phyloP scores from a whole-genome alignment of 2,888 invertebrate species.

The Idaea aversata region DNA sequence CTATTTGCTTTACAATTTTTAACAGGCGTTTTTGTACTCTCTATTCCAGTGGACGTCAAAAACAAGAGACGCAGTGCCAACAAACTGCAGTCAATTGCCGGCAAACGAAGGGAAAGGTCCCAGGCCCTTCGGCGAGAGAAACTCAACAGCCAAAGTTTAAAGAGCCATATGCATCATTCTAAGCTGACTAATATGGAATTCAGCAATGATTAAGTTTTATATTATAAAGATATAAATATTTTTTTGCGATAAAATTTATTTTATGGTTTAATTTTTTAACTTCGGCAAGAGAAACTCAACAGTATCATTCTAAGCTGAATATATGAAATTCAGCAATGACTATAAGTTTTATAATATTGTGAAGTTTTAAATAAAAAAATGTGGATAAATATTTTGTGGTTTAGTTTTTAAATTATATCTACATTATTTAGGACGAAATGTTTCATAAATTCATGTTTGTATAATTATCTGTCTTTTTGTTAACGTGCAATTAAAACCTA shows the following conservation, averaged over 20 bases:
- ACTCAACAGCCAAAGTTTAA: constrained; percentile 54
- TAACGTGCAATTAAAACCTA: too few relatives aligned
- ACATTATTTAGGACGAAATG: too few relatives aligned
- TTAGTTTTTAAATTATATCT: too few relatives aligned
- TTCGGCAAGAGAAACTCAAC: constrained; percentile 45
- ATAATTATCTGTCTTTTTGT: too few relatives aligned
- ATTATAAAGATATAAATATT: not conserved
- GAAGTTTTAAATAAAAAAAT: too few relatives aligned
- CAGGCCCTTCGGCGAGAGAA: constrained; percentile 53
- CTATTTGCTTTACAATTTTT: constrained; percentile 7
- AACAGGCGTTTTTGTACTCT: not conserved
- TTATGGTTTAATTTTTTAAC: not conserved
- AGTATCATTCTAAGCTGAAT: constrained; percentile 42
- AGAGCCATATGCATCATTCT: constrained; percentile 53
- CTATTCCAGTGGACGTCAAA: constrained; percentile 29
- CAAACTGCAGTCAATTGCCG: constrained; percentile 39
- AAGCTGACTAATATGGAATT: constrained; percentile 25
- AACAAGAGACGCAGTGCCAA: constrained; percentile 42
- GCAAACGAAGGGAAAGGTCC: constrained; percentile 49
- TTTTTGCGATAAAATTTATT: not conserved
- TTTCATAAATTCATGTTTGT: too few relatives aligned
- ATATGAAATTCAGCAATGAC: constrained; percentile 19
- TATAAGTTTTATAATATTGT: not conserved
- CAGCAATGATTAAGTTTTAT: constrained; percentile 14
- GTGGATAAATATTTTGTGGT: too few relatives aligned